Percentiles rank a stretch among this genome's conserved stretches.
These are phyloP conservation scores for Loxodonta africana DNA, from an alignment of 2,113 vertebrate species.

Conservation along the genomic window DNA sequence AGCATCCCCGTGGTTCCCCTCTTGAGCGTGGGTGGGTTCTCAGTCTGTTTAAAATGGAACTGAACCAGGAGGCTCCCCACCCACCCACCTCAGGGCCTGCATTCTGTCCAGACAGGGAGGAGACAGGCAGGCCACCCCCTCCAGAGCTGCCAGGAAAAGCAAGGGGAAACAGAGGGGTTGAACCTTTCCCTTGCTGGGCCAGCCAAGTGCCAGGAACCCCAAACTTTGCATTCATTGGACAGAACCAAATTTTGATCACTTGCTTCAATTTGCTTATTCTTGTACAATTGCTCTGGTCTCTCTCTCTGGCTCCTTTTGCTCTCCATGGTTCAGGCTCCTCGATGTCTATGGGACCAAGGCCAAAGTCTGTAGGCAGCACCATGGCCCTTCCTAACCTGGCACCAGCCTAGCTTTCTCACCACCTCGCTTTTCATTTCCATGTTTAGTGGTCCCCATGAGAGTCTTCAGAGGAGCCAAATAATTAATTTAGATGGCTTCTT, in stretches of 20 bases:
- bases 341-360: conserved; percentile 62
- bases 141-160: conserved; percentile 60
- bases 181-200: conserved; percentile 29
- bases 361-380: conserved; percentile 47
- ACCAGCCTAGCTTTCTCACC: not conserved
- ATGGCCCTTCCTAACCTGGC: not conserved
- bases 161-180: not conserved
- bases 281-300: conserved; percentile 7
- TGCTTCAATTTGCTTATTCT: conserved; percentile 45
- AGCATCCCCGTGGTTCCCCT: not conserved
- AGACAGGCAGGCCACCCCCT: conserved; percentile 4
- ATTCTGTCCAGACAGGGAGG: conserved; percentile 67
- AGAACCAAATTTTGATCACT: not conserved
- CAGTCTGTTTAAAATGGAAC: conserved; percentile 73
- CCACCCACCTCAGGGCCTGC: not conserved
- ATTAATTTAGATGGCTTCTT: not conserved
- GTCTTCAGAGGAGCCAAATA: not conserved
- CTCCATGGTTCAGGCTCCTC: conserved; percentile 50
- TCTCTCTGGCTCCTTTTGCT: not conserved
- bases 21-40: not conserved
- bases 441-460: not conserved
- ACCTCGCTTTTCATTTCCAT: not conserved
- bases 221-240: conserved; percentile 2
- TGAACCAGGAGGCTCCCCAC: not conserved
- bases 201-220: conserved; percentile 56